phyloP scores from a whole-genome alignment of 2,113 vertebrate genomes.

The Galbula dea region DNA sequence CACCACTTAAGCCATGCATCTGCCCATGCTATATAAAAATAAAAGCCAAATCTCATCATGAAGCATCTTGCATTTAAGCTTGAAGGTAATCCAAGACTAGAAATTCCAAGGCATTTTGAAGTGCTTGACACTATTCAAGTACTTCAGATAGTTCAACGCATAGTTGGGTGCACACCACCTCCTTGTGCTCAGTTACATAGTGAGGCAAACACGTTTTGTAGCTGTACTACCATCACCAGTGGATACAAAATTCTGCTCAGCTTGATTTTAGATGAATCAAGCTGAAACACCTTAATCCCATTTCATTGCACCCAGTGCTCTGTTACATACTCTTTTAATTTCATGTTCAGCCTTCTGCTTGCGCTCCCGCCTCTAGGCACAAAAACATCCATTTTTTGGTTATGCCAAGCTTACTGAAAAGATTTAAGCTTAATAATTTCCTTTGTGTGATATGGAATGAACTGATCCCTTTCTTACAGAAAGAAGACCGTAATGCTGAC shows the following conservation, averaged over 20 bases:
- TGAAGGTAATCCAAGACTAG: background rate
- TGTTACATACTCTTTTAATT: constrained; percentile 71
- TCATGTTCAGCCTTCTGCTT: constrained; percentile 67
- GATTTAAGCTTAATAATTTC: background rate
- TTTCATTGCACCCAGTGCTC: background rate
- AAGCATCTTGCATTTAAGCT: background rate
- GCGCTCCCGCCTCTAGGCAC: constrained; percentile 74
- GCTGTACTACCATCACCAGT: background rate
- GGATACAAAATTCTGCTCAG: background rate
- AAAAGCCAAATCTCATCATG: background rate
- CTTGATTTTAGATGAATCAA: background rate
- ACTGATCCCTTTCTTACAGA: background rate
- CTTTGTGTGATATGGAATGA: background rate
- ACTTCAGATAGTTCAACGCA: background rate
- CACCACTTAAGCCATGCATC: background rate
- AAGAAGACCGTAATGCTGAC: background rate
- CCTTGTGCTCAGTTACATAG: background rate
- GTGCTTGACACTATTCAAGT: background rate
- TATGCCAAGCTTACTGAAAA: background rate
- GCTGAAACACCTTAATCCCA: constrained; percentile 13
- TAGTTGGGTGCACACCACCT: background rate
- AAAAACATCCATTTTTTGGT: background rate
- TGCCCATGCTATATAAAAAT: background rate
- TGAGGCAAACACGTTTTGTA: background rate
- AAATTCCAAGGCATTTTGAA: background rate